A percentile compares a stretch with the other conserved stretches of the same genome.
phyloP scores from a whole-genome alignment of 2,888 invertebrate species.

The Drosophila subsilvestris region DNA sequence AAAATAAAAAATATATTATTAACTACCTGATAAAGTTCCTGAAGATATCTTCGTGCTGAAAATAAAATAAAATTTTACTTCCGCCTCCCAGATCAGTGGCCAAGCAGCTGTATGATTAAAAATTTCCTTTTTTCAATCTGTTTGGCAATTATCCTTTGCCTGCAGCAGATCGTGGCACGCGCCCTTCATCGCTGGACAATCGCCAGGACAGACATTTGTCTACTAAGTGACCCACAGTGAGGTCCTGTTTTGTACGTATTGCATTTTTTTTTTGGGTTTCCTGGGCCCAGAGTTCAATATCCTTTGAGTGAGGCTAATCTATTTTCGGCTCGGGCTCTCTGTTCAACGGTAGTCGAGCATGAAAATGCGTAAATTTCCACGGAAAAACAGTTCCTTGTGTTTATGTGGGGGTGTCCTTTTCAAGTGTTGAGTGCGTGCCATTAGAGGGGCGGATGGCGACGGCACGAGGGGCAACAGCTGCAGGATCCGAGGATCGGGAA shows the following conservation, averaged over 20 bases:
- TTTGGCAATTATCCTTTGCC: conserved; percentile 32
- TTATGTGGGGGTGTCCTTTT: conserved; percentile 70
- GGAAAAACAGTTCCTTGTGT: conserved; percentile 53
- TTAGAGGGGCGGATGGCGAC: conserved; percentile 45
- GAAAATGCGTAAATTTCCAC: conserved; percentile 73
- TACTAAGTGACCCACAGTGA: conserved; percentile 50
- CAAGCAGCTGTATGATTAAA: neutral
- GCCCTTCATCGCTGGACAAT: conserved; percentile 46
- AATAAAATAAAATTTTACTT: neutral
- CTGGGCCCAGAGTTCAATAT: conserved; percentile 63
- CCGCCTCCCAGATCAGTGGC: neutral
- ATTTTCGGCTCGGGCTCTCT: conserved; percentile 52
- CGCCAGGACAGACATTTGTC: neutral
- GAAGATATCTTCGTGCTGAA: no score
- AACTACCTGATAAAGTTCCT: neutral
- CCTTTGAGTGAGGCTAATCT: conserved; percentile 70
- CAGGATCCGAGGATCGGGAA: conserved; percentile 41
- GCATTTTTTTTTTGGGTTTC: conserved; percentile 12
- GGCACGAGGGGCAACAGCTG: conserved; percentile 56
- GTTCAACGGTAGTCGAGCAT: conserved; percentile 73
- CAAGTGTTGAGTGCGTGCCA: conserved; percentile 75
- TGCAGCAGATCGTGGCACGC: conserved; percentile 51
- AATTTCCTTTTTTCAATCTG: conserved; percentile 27
- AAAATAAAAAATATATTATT: neutral
- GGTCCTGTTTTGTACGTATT: conserved; percentile 21